Evolutionary conservation across 2,888 invertebrate species (phyloP), one percentile per base, ranked within the genome.

Genomic region (Escarpia spicata): DNA sequence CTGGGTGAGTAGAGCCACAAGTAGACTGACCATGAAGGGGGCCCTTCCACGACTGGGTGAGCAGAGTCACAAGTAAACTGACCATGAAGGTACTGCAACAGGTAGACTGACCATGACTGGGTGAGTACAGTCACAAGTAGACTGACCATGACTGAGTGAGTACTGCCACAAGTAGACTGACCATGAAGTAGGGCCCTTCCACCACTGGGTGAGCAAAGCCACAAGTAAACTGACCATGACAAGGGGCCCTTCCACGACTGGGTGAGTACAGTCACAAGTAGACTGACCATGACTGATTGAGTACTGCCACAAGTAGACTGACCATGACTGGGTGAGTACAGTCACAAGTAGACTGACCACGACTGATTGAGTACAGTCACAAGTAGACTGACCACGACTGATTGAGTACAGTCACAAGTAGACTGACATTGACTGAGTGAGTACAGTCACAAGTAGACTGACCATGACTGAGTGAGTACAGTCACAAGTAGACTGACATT

Each of bases 221-320:
- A 37, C 37, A 37, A 95, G 89, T 94, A 96, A 92, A 96, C 96
- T 8, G 96, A 96, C 92, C 93, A 94, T 44, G 94, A 37, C 0
- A 0, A 1, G 37, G 37, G 37, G 37, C 37, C 37, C 37, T 0
- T 37, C 75, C 94, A 95, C 90, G 94, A 37, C 37, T 37, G 37
- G 37, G 1, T 37, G 37, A 37, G 37, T 37, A 37, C 0, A 37
- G 37, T 1, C 37, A 37, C 37, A 37, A 37, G 37, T 37, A 37
- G 1, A 37, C 94, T 43, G 96, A 95, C 3, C 96, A 96, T 92
- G 93, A 93, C 90, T 93, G 90, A 31, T 92, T 58, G n/a, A 75
- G 60, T 26, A 45, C 2, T 3, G 1, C 92, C 89, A 3, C 19
- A 58, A 58, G 4, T 12, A 52, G 3, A 52, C 52, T 52, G 52